phyloP scores from a whole-genome alignment of 2,113 vertebrate species.

The Lasiurus cinereus region DNA sequence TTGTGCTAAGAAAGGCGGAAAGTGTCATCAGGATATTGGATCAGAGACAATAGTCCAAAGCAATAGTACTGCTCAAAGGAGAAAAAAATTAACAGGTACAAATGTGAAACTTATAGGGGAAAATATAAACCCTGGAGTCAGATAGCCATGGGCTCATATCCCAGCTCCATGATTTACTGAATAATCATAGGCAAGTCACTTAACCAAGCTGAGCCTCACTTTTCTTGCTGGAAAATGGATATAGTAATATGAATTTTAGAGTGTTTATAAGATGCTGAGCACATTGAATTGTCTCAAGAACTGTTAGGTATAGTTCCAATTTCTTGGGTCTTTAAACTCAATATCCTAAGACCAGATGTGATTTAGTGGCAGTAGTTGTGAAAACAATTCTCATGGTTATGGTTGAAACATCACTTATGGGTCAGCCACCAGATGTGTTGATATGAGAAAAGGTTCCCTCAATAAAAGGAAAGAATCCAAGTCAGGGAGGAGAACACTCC shows the following conservation, averaged over 20 bases:
- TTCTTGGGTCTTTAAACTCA: constrained; percentile 59
- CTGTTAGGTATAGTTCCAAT: not conserved
- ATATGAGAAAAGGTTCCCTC: not conserved
- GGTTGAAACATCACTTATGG: constrained; percentile 63
- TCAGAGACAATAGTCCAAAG: constrained; percentile 51
- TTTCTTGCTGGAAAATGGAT: constrained; percentile 33
- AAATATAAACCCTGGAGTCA: not conserved
- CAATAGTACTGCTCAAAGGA: not conserved
- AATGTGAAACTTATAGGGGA: not conserved
- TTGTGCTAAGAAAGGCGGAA: constrained; percentile 1
- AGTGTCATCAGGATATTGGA: constrained; percentile 11
- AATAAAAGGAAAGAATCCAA: constrained; percentile 18
- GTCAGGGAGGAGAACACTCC: not conserved
- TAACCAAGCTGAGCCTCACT: not conserved
- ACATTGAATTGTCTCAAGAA: not conserved
- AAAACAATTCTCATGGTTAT: constrained; percentile 72
- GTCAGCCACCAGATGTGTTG: constrained; percentile 37
- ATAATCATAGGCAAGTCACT: not conserved
- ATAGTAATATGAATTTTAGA: not conserved
- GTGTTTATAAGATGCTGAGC: constrained; percentile 2
- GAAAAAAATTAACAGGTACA: constrained; percentile 9
- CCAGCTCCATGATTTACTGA: not conserved
- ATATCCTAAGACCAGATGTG: constrained; percentile 57
- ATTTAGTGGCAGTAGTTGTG: constrained; percentile 68
- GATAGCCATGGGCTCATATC: not conserved